Evolutionary conservation across 2,797 vertebrate genomes (phyloP).

Genomic region (Rallus crepitans): DNA sequence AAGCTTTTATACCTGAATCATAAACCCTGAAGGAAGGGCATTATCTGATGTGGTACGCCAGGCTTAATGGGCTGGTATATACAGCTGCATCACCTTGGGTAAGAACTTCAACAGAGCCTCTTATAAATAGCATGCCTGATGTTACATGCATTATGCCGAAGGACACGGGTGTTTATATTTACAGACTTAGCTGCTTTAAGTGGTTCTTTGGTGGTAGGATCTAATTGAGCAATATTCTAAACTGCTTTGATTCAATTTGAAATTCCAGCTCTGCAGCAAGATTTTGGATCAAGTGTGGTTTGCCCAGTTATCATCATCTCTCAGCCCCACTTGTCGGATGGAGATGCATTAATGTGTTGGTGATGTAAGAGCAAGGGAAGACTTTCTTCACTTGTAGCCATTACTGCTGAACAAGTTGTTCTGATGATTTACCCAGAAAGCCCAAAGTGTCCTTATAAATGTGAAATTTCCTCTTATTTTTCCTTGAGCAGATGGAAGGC

Average conservation of each 20-base stretch:
- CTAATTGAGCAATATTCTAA: background rate
- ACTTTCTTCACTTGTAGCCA: background rate
- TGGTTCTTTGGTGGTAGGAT: background rate
- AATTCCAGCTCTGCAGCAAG: background rate
- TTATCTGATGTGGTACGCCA: slow-evolving; percentile 67
- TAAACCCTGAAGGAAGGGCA: slow-evolving; percentile 31
- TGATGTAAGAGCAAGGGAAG: background rate
- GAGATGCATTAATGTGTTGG: background rate
- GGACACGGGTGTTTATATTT: slow-evolving; percentile 25
- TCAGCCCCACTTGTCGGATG: background rate
- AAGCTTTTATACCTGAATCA: slow-evolving; percentile 38
- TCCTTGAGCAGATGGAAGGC: slow-evolving; percentile 53
- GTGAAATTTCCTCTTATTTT: background rate
- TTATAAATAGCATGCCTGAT: background rate
- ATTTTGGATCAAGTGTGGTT: background rate
- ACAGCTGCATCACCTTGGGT: slow-evolving; percentile 67
- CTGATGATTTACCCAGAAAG: slow-evolving; percentile 42
- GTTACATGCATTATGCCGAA: background rate
- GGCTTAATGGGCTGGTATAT: slow-evolving; percentile 23
- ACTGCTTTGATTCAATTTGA: background rate
- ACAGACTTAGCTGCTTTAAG: background rate
- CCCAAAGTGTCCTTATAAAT: slow-evolving; percentile 37
- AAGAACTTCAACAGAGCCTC: slow-evolving; percentile 25
- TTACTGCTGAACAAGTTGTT: slow-evolving; percentile 42
- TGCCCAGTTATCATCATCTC: background rate